Base-by-base conservation (phyloP, 2,113 vertebrate species). In the Erinaceus europaeus region DNA sequence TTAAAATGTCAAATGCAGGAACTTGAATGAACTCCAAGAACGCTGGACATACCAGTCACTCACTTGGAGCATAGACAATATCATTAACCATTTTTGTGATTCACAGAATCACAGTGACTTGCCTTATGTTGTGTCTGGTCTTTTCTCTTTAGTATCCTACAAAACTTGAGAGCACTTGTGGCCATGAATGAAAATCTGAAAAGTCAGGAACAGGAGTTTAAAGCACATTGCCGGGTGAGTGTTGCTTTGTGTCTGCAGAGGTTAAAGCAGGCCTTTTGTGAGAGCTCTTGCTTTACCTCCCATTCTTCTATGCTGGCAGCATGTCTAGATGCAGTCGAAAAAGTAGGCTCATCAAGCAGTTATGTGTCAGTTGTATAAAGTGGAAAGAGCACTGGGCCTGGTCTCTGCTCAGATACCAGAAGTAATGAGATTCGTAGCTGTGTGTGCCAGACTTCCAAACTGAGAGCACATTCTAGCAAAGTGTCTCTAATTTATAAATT, bases 171-270 rank as follows among this genome's bases (percentile, higher is more conserved):
- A 88, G 97, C 97, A 12, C 95, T 99, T 78, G 99, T 99, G 40
- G 97, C 98, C 52, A 98, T 98, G 98, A 99, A 99, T 75, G 99
- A 99, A 94, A 98, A 96, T 86, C 97, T 99, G 32, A 99, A 99
- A 95, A 97, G 97, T 76, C 99, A 99, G 94, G 99, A 99, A 89
- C 99, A 98, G 88, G 98, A 98, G 64, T 99, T 99, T 93, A 98
- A 98, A 90, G 96, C 98, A 27, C 98, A 99, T 82, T 99, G 99
- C 94, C 98, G 98, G 86, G 99, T 99, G 96, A 98, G 98, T 95
- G 65, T 84, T 36, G 57, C 72, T 40, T 77, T 65, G 11, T 48
- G 7, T 44, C 6, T 4, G 48, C 38, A 74, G 27, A 69, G 10
- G 53, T 40, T 48, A 71, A 76, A 68, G 48, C 15, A 34, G n/a